Base-by-base conservation (phyloP, 2,888 invertebrate genomes). In the Eilema griseolum region DNA sequence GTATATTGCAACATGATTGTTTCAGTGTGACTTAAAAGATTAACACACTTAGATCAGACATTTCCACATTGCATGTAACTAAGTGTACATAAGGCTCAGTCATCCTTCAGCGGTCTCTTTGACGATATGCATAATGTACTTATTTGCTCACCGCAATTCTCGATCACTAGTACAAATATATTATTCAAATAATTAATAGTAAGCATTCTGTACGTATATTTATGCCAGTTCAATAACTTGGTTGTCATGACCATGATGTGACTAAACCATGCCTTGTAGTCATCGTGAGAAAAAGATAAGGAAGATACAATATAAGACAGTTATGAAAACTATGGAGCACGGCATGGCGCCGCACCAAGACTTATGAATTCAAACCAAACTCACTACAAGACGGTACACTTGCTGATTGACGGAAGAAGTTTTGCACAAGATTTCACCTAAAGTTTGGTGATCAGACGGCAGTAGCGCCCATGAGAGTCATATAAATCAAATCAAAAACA, bases 91-190 rank as follows among this genome's bases (percentile, higher is more conserved):
- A 60, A 20, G 61, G 33, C 20, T 20, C 28, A 28, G 64, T 64
- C 65, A 62, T 71, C 67, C 67, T 65, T 59, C 64, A 66, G 78
- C 79, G 78, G 78, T 66, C 67, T 74, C 78, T 83, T 83, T 80
- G 81, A 76, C 75, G 79, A 72, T 64, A 79, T 78, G 76, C 80
- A 82, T 73, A 75, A 79, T 77, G 75, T 66, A 78, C 71, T 72
- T 87, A 86, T 89, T 89, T 89, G 80, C 83, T 78, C 69, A 88
- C 80, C 77, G 77, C 78, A 70, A 85, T 83, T 79, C 83, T 81
- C 80, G 81, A 88, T 87, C 86, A 83, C 83, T 82, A 82, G 79
- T 77, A 81, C 80, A 85, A 86, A 87, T 83, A 64, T 78, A 71
- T 68, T 73, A 63, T 71, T 72, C 33, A 60, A 60, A 56, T 70